A percentile compares a stretch with the other conserved stretches of the same genome.
Conservation (phyloP, 2,113 vertebrate genomes). For the Mellivora capensis region DNA sequence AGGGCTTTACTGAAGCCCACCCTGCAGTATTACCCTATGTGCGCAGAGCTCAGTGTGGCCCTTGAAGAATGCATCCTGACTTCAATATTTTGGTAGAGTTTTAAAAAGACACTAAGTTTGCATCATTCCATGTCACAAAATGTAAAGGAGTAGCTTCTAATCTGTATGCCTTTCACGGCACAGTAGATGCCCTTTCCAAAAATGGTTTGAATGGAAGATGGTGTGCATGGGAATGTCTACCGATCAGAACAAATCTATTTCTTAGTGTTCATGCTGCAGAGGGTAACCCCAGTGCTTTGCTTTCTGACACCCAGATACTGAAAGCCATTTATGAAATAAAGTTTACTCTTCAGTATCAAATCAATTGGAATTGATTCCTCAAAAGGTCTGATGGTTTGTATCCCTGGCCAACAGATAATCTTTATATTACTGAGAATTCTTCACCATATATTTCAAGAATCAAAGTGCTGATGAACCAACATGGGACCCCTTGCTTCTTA, state of each 20-base stretch:
- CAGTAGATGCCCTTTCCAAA: neutral
- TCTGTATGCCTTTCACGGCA: neutral
- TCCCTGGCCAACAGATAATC: neutral
- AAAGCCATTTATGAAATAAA: neutral
- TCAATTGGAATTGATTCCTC: neutral
- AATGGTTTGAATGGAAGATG: neutral
- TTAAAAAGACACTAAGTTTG: neutral
- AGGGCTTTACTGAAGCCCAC: neutral
- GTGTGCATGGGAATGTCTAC: fast-evolving
- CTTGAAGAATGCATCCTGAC: neutral
- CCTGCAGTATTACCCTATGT: too few relatives aligned
- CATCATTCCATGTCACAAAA: neutral
- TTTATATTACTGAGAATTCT: neutral
- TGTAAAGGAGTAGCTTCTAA: neutral
- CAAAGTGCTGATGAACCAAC: neutral
- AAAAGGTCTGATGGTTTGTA: neutral
- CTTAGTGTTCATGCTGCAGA: neutral
- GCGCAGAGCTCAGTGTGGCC: neutral
- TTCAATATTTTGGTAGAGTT: neutral
- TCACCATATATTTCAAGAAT: neutral
- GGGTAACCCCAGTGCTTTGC: neutral
- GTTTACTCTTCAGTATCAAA: neutral
- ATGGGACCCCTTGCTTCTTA: neutral
- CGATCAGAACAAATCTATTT: neutral
- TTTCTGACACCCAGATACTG: neutral